Conservation (phyloP, 2,113 vertebrate species). For the Craseonycteris thonglongyai region DNA sequence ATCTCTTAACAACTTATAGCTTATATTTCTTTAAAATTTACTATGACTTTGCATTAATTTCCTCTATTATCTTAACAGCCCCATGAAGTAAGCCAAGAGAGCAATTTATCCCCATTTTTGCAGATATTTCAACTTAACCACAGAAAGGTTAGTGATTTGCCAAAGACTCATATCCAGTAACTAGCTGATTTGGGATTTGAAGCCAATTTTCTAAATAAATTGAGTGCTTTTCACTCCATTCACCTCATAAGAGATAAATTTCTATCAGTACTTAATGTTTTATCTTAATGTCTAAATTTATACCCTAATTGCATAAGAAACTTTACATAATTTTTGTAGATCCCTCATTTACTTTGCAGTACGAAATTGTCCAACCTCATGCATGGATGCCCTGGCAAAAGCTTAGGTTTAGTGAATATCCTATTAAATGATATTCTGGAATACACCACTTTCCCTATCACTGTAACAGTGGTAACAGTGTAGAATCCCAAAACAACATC, state of each 20-base stretch:
- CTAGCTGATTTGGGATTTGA: neutral
- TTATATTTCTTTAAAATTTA: neutral
- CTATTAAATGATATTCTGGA: neutral
- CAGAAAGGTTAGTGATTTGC: neutral
- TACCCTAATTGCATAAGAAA: neutral
- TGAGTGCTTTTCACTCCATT: neutral
- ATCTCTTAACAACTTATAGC: neutral
- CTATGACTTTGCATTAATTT: neutral
- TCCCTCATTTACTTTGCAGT: neutral
- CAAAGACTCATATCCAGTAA: neutral
- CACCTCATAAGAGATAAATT: neutral
- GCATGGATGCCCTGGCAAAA: neutral
- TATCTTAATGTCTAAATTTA: conserved; percentile 8
- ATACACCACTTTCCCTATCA: neutral
- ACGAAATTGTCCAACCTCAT: neutral
- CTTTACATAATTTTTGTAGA: neutral
- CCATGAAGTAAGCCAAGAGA: neutral
- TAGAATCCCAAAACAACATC: neutral
- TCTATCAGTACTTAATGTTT: neutral
- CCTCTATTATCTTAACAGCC: neutral
- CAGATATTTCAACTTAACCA: neutral
- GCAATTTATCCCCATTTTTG: neutral
- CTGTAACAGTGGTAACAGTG: neutral
- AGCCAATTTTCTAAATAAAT: neutral
- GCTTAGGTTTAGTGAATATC: neutral